Evolutionary conservation across 2,113 vertebrate genomes (phyloP), one percentile per base, ranked within the genome.

Genomic region (Cromileptes altivelis): DNA sequence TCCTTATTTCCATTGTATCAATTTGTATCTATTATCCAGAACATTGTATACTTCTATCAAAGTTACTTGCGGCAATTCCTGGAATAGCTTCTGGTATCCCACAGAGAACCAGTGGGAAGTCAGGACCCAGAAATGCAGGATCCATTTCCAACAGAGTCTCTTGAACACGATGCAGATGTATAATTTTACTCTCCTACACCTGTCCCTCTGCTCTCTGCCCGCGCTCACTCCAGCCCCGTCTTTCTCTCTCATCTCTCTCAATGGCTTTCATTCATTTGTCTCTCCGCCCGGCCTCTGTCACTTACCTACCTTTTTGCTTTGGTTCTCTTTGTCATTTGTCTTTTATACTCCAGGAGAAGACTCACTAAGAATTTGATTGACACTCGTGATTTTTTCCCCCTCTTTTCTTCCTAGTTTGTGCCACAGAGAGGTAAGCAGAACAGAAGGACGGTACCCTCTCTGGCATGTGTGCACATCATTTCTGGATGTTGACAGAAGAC

Each of bases 101-200:
- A 63, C 42, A 4, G 78, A 75, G 58, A 86, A 25, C 7, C 65
- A 68, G 77, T 23, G 37, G 67, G 73, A 55, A 63, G 78, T 52
- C 65, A 58, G 49, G 53, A 78, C 42, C 40, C 10, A 63, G 42
- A 56, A 62, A 65, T 33, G 25, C 40, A 42, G 57, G 23, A 65
- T 69, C 49, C 12, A 27, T 58, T n/a, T 52, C 19, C 52, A 4
- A 11, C 53, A 78, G 37, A 79, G 75, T 60, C 25, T 40, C 47
- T 62, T 17, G 1, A 80, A 71, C 25, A 80, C 5, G 53, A 71
- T n/a, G 53, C 37, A 55, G 33, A 60, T 30, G n/a, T 79, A 68
- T 56, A 18, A 81, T 74, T 86, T 70, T 63, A 6, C 37, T 70
- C 52, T 62, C 37, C 60, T 40, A 17, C 58, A 49, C 0, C 53